Evolutionary conservation across 2,888 invertebrate genomes (phyloP), one percentile per base, ranked within the genome.

Genomic region (Frankliniella intonsa): DNA sequence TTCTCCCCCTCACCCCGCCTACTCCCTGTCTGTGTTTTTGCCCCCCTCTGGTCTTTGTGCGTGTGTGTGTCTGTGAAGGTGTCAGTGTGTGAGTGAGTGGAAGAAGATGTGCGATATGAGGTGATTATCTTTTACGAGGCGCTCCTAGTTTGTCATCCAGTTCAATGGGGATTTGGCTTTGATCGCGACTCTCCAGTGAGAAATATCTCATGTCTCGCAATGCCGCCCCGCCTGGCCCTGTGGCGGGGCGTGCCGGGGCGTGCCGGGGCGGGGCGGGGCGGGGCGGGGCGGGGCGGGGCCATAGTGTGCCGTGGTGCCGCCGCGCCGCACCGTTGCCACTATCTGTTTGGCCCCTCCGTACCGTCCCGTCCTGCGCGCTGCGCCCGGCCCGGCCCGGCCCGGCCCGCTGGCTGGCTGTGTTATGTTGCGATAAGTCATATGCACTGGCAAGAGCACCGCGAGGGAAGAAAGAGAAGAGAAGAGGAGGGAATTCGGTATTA

Each of bases 141-240:
- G 69, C 22, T 76, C 69, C 69, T 76, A 76, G 69, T 76, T 76
- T 76, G 69, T 76, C 69, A 76, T 76, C 69, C 22, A 76, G 69
- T 76, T 76, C 69, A 76, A 76, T 76, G 25, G 69, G 69, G 69
- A 76, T 76, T 76, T 76, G 69, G 69, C 69, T 76, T 76, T 76
- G 69, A 76, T 76, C 25, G 69, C 69, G 69, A 76, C 22, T 76
- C 69, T 76, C 69, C 69, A 22, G 69, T 22, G 69, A 76, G 69
- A 76, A 76, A 76, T 76, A 76, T 76, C 69, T 76, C 69, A 76
- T 76, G 69, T 76, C 69, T 76, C 69, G 69, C 69, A 76, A 76
- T 76, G 69, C 69, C 25, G 25, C 55, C 55, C 14, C 19, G 55
- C 12, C 17, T 0, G 19, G 14, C 55, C 14, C 7, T 12, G 55